Percentiles rank a stretch among this genome's conserved stretches.
phyloP scores from a whole-genome alignment of 2,888 invertebrate species.

The Drosophila kuntzei region DNA sequence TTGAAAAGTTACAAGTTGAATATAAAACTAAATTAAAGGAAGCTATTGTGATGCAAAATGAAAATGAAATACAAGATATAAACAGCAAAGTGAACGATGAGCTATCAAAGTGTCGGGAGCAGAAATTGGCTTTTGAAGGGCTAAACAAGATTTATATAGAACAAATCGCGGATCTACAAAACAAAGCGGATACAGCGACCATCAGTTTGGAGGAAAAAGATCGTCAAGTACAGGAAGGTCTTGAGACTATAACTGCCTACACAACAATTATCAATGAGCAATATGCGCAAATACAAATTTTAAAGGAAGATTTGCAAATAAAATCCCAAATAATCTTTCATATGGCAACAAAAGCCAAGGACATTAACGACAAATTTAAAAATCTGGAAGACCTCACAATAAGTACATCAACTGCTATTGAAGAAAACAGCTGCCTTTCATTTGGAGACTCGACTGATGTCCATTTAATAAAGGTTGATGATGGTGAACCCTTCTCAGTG shows the following conservation, averaged over 20 bases:
- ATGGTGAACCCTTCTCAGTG: conserved; percentile 33
- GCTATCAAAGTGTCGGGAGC: conserved; percentile 25
- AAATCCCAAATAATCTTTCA: conserved; percentile 41
- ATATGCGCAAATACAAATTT: conserved; percentile 28
- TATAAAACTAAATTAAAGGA: conserved; percentile 47
- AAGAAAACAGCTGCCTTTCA: conserved; percentile 35
- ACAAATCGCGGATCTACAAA: conserved; percentile 32
- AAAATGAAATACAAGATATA: conserved; percentile 7
- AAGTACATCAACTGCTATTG: neutral
- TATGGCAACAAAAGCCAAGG: conserved; percentile 29
- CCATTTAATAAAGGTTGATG: conserved; percentile 30
- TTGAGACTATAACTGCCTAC: conserved; percentile 24
- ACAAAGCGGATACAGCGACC: neutral
- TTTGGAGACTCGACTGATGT: conserved; percentile 25
- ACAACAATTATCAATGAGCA: conserved; percentile 46
- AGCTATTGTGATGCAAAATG: conserved; percentile 22
- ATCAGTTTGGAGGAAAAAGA: conserved; percentile 28
- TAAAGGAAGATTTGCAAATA: conserved; percentile 29
- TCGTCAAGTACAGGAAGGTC: conserved; percentile 19
- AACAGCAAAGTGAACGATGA: conserved; percentile 19
- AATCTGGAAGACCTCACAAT: conserved; percentile 20
- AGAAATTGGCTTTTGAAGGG: conserved; percentile 33
- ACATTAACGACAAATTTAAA: conserved; percentile 1
- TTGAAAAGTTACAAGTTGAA: conserved; percentile 40
- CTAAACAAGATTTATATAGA: conserved; percentile 42